Percentiles rank a stretch among this genome's conserved stretches.
Conservation (phyloP, 2,113 vertebrate genomes). For the Bettongia penicillata region DNA sequence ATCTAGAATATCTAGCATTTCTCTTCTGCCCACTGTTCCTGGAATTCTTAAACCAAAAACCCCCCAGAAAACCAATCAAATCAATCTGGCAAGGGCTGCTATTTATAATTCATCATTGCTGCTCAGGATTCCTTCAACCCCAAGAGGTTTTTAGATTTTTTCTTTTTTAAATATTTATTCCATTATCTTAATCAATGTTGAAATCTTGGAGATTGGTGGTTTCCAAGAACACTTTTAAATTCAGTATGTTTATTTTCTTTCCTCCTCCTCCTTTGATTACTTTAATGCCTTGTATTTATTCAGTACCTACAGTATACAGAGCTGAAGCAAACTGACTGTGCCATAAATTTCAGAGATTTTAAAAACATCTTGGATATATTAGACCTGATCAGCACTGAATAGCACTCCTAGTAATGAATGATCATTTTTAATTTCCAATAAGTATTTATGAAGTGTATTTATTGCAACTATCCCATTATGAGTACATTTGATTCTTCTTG, state of each 20-base stretch:
- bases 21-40: slow-evolving; percentile 66
- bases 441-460: slow-evolving; percentile 23
- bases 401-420: not conserved
- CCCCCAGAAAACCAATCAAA: slow-evolving; percentile 77
- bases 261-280: slow-evolving; percentile 28
- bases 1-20: slow-evolving; percentile 42
- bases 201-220: slow-evolving; percentile 65
- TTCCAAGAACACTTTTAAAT: slow-evolving; percentile 69
- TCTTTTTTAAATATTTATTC: slow-evolving; percentile 70
- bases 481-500: not conserved
- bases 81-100: slow-evolving; percentile 66
- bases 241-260: slow-evolving; percentile 18
- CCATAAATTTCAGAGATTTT: slow-evolving; percentile 26
- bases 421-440: slow-evolving; percentile 33
- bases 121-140: slow-evolving; percentile 67
- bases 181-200: slow-evolving; percentile 57
- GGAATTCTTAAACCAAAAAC: slow-evolving; percentile 77
- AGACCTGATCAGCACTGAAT: slow-evolving; percentile 11
- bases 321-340: slow-evolving; percentile 24
- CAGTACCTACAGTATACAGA: not conserved
- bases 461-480: slow-evolving; percentile 5
- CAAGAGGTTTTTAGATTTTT: slow-evolving; percentile 58
- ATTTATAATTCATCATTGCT: slow-evolving; percentile 66
- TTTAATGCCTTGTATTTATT: slow-evolving; percentile 32
- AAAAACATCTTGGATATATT: slow-evolving; percentile 32